Percentiles rank a stretch among this genome's conserved stretches.
phyloP scores from a whole-genome alignment of 2,113 vertebrate genomes.

The Anguilla rostrata region DNA sequence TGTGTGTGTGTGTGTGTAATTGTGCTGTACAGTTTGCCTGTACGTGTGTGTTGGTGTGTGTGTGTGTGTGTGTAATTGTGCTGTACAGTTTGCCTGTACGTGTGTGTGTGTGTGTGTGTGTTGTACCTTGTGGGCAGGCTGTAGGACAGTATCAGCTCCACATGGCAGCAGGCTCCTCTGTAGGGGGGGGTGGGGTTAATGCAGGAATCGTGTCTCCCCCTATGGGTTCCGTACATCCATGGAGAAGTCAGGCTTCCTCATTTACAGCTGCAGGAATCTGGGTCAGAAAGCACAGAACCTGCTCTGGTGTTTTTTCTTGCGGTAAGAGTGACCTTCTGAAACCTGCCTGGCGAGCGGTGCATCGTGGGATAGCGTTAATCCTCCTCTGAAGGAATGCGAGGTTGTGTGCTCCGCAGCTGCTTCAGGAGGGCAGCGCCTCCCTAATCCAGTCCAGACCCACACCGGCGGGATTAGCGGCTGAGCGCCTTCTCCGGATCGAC shows the following conservation, averaged over 20 bases:
- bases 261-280: neutral
- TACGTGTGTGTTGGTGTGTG: neutral
- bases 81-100: too few species aligned
- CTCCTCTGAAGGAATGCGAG: neutral
- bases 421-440: neutral
- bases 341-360: neutral
- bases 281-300: neutral
- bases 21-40: too few species aligned
- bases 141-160: neutral
- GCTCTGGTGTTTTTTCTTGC: neutral
- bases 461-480: too few species aligned
- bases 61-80: neutral
- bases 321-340: neutral
- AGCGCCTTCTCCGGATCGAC: neutral
- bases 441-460: neutral
- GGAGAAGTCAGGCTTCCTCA: neutral
- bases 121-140: neutral
- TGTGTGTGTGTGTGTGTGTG: conserved; percentile 7
- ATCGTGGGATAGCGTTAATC: neutral
- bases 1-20: conserved; percentile 1
- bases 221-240: neutral
- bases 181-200: neutral
- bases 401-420: neutral
- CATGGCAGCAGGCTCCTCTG: neutral
- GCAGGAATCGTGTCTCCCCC: neutral